Evolutionary conservation across 2,888 invertebrate species (phyloP).

Genomic region (Xanthorhoe designata): DNA sequence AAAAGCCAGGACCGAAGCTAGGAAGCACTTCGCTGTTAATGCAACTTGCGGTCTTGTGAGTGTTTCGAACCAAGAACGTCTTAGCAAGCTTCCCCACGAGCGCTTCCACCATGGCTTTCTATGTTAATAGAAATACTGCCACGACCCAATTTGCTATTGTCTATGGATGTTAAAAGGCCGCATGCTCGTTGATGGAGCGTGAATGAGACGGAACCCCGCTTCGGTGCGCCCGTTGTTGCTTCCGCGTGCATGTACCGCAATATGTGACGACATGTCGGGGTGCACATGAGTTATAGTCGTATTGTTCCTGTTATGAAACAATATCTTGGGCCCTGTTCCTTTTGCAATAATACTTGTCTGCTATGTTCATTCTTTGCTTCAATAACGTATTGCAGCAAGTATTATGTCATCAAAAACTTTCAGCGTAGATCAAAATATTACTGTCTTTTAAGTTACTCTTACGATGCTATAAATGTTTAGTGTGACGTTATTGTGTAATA

Average conservation of each 20-base stretch:
- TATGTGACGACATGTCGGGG: slow-evolving; percentile 34
- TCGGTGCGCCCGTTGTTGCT: slow-evolving; percentile 75
- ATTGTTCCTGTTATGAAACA: slow-evolving; percentile 37
- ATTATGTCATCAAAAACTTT: not conserved
- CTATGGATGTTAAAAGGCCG: slow-evolving; percentile 33
- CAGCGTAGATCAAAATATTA: not conserved
- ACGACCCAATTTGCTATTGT: not conserved
- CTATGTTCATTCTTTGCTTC: not conserved
- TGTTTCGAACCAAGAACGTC: too few species aligned
- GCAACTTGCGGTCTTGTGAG: too few species aligned
- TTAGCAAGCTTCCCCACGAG: too few species aligned
- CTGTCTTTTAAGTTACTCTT: not conserved
- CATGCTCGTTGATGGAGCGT: slow-evolving; percentile 70
- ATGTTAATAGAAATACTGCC: not conserved
- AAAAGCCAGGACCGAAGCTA: too few species aligned
- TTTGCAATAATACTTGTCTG: slow-evolving; percentile 4
- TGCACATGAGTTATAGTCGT: slow-evolving; percentile 34
- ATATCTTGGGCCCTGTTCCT: slow-evolving; percentile 16
- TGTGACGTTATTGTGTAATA: too few species aligned
- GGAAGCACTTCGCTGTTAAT: too few species aligned
- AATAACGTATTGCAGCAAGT: not conserved
- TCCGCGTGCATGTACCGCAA: slow-evolving; percentile 57
- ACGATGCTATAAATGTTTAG: not conserved
- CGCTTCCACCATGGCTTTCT: not conserved
- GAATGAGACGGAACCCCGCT: slow-evolving; percentile 77